phyloP scores from a whole-genome alignment of 2,113 vertebrate species.

The Petaurus breviceps region DNA sequence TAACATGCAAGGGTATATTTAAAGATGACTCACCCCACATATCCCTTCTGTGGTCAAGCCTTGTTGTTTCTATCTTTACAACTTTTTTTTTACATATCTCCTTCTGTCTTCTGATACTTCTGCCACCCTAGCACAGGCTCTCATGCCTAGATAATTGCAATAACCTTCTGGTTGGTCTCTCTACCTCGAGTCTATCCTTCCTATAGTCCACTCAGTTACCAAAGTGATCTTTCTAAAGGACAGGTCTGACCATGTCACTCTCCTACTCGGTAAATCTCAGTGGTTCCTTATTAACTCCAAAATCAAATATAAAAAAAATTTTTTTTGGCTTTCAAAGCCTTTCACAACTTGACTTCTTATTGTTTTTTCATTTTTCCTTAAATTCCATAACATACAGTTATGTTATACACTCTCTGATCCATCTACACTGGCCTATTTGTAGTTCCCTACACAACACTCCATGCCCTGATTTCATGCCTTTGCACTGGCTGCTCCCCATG shows the following conservation, averaged over 20 bases:
- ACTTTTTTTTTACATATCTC: not conserved
- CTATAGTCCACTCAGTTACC: too few species aligned
- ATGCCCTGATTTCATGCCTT: not conserved
- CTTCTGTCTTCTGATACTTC: not conserved
- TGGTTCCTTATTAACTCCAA: not conserved
- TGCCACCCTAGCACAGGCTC: too few species aligned
- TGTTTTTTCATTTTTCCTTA: not conserved
- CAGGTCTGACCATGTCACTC: too few species aligned
- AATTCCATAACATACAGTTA: not conserved
- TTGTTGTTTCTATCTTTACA: not conserved
- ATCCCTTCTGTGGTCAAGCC: not conserved
- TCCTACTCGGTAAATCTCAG: not conserved
- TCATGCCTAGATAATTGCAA: not conserved
- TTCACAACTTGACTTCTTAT: not conserved
- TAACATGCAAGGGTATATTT: not conserved
- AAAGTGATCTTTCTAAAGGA: not conserved
- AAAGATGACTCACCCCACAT: not conserved
- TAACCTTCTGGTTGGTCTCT: not conserved
- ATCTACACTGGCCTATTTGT: not conserved
- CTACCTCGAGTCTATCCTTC: too few species aligned
- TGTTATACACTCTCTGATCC: not conserved
- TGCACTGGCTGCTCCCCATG: not conserved
- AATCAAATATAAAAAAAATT: not conserved
- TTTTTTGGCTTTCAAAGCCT: not conserved
- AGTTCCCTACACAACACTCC: not conserved